Base-by-base conservation (phyloP, 2,888 invertebrate species). In the Himalopsyche anomala region DNA sequence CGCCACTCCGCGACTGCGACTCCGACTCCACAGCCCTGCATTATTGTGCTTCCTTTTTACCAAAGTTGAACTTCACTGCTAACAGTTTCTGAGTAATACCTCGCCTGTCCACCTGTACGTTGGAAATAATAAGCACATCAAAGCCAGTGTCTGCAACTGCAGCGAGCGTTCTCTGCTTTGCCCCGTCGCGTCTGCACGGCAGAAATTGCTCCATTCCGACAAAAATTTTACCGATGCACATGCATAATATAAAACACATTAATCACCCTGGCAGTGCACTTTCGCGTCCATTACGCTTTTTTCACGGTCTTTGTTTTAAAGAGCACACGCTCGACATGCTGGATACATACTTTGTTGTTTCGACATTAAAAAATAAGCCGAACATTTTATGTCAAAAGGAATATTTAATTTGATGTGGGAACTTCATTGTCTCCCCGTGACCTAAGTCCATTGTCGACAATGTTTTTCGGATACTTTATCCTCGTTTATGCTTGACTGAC, bases 271-370 rank as follows among this genome's bases (percentile, higher is more conserved):
- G 83, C 81, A 19, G 74, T 12, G 74, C 80, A 42, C 83, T 69
- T 62, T 83, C 51, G 54, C 81, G 74, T 82, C 84, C 85, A 84
- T 86, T 87, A 84, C 80, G 69, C 69, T 85, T 81, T 81, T 87
- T 87, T 40, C 85, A 56, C 74, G 69, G 83, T 82, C 84, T 87
- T 87, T 87, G 85, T 87, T 82, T 80, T 40, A 42, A 81, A 38
- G 15, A 81, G 81, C 42, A 28, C 81, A 42, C 42, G n/a, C n/a
- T 42, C 51, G 81, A 15, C 40, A 19, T 55, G 54, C 28, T 19
- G 19, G 28, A 19, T 19, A 62, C 56, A 56, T n/a, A 55, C 56
- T 56, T n/a, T 62, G 62, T 85, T 85, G 62, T 81, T 45, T 51
- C 54, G 81, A 81, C 81, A 69, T 85, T 85, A 81, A 85, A 83